Evolutionary conservation across 2,888 invertebrate species (phyloP).

Genomic region (Cheilosia pagana): DNA sequence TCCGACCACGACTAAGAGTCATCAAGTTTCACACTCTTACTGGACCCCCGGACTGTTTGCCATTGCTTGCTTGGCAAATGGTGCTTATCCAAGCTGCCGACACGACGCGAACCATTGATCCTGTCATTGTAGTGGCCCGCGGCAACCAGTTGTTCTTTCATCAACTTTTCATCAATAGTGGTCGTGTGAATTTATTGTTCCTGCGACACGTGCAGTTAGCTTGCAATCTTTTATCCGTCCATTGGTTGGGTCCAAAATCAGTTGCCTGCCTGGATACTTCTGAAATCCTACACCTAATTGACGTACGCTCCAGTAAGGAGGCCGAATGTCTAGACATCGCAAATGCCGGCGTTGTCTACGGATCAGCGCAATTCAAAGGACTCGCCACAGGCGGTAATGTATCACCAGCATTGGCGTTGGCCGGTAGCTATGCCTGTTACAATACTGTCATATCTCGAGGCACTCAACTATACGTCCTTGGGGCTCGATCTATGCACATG

Average conservation of each 20-base stretch:
- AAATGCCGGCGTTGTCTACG: constrained; percentile 92
- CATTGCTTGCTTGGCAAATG: constrained; percentile 96
- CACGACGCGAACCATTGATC: constrained; percentile 88
- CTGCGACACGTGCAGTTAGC: constrained; percentile 89
- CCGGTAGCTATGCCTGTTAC: constrained; percentile 88
- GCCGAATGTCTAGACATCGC: constrained; percentile 92
- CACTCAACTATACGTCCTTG: constrained; percentile 89
- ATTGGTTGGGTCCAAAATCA: constrained; percentile 93
- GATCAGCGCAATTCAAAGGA: constrained; percentile 93
- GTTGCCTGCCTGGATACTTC: constrained; percentile 92
- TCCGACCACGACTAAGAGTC: constrained; percentile 90
- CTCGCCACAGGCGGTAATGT: constrained; percentile 98
- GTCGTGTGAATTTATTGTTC: constrained; percentile 86
- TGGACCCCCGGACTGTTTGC: constrained; percentile 91
- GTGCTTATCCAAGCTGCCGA: constrained; percentile 91
- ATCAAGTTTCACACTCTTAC: constrained; percentile 91
- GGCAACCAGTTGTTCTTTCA: constrained; percentile 94
- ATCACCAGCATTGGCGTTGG: constrained; percentile 86
- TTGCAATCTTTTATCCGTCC: constrained; percentile 89
- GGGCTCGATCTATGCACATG: constrained; percentile 86
- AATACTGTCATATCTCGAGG: constrained; percentile 88
- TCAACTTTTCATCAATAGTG: constrained; percentile 85
- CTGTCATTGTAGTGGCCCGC: constrained; percentile 95
- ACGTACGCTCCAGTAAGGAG: constrained; percentile 94
- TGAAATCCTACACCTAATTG: constrained; percentile 94